phyloP scores from a whole-genome alignment of 2,797 vertebrate genomes.

The Sebastes cheni region DNA sequence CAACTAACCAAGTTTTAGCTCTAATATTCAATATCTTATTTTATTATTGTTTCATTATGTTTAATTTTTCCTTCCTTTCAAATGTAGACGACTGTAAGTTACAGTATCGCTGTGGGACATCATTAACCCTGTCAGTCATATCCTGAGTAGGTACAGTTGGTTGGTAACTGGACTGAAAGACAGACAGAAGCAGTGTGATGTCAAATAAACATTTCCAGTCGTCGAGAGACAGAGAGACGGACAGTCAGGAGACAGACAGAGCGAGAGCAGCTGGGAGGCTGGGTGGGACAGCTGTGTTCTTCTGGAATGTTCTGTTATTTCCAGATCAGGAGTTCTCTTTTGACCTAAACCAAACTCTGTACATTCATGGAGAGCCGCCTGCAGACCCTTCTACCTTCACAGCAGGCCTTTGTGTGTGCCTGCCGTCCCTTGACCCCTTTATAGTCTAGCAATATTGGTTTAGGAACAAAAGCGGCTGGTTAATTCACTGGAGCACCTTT shows the following conservation, averaged over 20 bases:
- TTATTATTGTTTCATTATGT: not conserved
- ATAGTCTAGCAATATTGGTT: constrained; percentile 72
- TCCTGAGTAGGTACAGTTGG: not conserved
- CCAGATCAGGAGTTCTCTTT: constrained; percentile 84
- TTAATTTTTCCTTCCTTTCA: not conserved
- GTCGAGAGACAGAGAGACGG: constrained; percentile 17
- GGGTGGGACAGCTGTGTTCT: constrained; percentile 66
- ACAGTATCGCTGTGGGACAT: not conserved
- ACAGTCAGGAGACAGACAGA: constrained; percentile 30
- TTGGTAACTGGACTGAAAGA: constrained; percentile 5
- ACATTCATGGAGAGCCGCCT: constrained; percentile 69
- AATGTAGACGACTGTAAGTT: not conserved
- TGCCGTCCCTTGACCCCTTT: constrained; percentile 67
- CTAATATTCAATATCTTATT: too few species aligned
- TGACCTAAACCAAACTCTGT: constrained; percentile 82
- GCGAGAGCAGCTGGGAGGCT: constrained; percentile 66
- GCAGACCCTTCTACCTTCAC: constrained; percentile 61
- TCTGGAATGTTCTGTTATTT: constrained; percentile 82
- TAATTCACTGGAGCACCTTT: constrained; percentile 75
- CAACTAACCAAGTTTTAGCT: too few species aligned
- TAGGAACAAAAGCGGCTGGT: constrained; percentile 68
- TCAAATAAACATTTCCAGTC: constrained; percentile 50
- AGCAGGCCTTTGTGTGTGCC: constrained; percentile 68
- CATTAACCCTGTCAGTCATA: constrained; percentile 43
- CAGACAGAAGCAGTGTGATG: constrained; percentile 39